Base-by-base conservation (phyloP, 2,113 vertebrate species). In the Actinemys pallida region DNA sequence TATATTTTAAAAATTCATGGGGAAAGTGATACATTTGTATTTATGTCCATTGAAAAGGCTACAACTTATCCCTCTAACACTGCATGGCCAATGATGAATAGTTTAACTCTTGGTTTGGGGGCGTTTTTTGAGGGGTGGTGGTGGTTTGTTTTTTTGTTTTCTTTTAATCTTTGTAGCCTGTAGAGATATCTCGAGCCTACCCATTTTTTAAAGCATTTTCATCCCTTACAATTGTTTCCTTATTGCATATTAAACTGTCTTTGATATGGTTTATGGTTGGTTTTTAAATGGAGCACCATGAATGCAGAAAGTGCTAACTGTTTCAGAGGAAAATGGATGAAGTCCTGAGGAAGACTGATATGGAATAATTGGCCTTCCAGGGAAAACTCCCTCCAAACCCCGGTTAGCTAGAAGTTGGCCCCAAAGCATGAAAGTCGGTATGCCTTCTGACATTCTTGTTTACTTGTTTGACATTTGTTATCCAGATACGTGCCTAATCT, bases 41-140 rank as follows among this genome's bases (percentile, higher is more conserved):
- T 11, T 11, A 16, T 8, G 20, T 80, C 4, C 29, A 75, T 22
- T 45, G 5, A 42, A 31, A 1, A 1, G 3, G 1, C 1, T 82
- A 35, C 54, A 20, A 53, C 16, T 4, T 91, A 29, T 84, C 72
- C 9, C 17, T 3, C 0, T 17, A 56, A 17, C 24, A 5, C 3
- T 52, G 2, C 5, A n/a, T 35, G 11, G 42, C 62, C 5, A 91
- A 52, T 65, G 14, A 2, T 24, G 5, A 2, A 39, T 39, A 39
- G 65, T 9, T 19, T 84, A n/a, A 4, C 4, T 50, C 1, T 27
- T 93, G 12, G 17, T 2, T 8, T 45, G 54, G 5, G 8, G 31
- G 65, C 42, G 10, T 54, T 86, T 76, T 53, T 53, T 53, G 16
- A 52, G 52, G 52, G 52, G 50, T 5, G 52, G 49, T 25, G 13